phyloP scores from a whole-genome alignment of 2,113 vertebrate species.

The Gobio gobio region DNA sequence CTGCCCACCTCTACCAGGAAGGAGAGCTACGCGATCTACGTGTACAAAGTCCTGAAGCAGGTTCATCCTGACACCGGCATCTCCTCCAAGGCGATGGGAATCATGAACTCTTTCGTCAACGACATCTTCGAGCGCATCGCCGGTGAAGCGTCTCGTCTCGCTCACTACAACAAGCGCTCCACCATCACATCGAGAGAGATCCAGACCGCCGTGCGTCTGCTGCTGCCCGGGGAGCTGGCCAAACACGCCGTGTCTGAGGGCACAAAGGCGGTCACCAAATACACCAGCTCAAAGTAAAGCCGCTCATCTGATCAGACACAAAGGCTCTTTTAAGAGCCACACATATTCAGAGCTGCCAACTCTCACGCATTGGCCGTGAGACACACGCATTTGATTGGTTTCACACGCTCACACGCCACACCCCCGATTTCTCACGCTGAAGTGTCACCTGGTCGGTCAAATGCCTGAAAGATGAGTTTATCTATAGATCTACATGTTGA shows the following conservation, averaged over 20 bases:
- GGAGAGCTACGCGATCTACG: too few species aligned
- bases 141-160: constrained; percentile 60
- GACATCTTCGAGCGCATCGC: constrained; percentile 73
- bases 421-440: too few species aligned
- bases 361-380: too few species aligned
- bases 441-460: too few species aligned
- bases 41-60: too few species aligned
- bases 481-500: too few species aligned
- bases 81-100: constrained; percentile 76
- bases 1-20: too few species aligned
- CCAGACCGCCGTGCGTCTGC: constrained; percentile 81
- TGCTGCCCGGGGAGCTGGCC: constrained; percentile 65
- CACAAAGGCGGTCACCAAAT: constrained; percentile 57
- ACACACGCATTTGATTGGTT: too few species aligned
- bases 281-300: constrained; percentile 55
- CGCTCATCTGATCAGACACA: not conserved
- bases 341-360: too few species aligned
- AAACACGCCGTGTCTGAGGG: constrained; percentile 67
- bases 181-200: constrained; percentile 81
- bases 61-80: constrained; percentile 80
- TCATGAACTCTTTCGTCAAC: constrained; percentile 72
- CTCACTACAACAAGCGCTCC: constrained; percentile 74
- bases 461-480: too few species aligned
- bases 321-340: constrained; percentile 29
- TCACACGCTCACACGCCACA: too few species aligned